phyloP scores from a whole-genome alignment of 2,113 vertebrate genomes.

The Amazona guildingii region DNA sequence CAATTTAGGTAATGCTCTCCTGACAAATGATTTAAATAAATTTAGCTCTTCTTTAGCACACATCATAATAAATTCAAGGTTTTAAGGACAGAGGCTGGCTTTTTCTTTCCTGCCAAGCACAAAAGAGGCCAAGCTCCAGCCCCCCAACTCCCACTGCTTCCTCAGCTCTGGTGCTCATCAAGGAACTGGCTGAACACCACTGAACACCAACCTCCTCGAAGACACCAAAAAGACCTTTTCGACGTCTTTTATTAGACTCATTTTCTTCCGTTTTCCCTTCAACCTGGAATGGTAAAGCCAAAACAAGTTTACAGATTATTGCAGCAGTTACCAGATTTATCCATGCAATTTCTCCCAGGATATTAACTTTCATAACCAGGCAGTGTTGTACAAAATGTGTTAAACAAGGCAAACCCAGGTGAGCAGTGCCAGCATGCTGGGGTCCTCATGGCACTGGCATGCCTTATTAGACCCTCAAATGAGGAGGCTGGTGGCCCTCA shows the following conservation, averaged over 20 bases:
- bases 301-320: not conserved
- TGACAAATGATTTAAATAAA: not conserved
- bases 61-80: not conserved
- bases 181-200: not conserved
- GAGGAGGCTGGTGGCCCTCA: fast-evolving
- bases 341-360: not conserved
- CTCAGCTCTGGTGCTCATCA: not conserved
- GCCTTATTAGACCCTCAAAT: fast-evolving
- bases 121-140: not conserved
- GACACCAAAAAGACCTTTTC: constrained; percentile 76
- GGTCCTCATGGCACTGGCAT: fast-evolving
- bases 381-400: not conserved
- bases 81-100: not conserved
- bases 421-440: fast-evolving
- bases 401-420: not conserved
- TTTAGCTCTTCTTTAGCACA: not conserved
- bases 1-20: not conserved
- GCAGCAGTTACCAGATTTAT: not conserved
- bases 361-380: not conserved
- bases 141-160: fast-evolving
- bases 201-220: constrained; percentile 85
- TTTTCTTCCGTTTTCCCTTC: constrained; percentile 83
- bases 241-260: constrained; percentile 88
- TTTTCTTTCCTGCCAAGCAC: not conserved
- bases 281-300: constrained; percentile 72